Percentiles rank a stretch among this genome's conserved stretches.
Evolutionary conservation across 2,888 invertebrate genomes (phyloP).

Genomic region (Acanthosepion esculentum): DNA sequence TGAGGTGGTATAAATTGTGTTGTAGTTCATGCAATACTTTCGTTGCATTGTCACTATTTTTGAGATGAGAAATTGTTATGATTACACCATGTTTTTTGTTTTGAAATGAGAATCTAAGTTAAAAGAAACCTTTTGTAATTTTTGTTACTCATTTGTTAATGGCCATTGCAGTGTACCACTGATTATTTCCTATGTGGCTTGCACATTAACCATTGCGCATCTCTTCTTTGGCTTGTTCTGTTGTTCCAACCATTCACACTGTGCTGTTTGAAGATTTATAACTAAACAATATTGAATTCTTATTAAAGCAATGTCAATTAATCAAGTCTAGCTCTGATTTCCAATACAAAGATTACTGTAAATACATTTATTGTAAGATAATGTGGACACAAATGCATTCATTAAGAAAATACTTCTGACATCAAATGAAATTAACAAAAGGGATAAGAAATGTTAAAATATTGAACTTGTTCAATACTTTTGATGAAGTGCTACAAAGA

Average conservation of each 20-base stretch:
- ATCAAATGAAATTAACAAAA: not conserved
- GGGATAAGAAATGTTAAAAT: not conserved
- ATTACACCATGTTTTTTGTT: too few relatives aligned
- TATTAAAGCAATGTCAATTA: not conserved
- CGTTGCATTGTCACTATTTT: too few relatives aligned
- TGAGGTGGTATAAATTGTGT: too few relatives aligned
- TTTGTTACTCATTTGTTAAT: not conserved
- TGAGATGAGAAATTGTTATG: too few relatives aligned
- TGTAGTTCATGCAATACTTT: too few relatives aligned
- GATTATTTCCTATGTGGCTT: not conserved
- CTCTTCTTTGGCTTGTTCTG: not conserved
- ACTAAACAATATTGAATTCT: constrained; percentile 13
- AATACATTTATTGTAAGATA: not conserved
- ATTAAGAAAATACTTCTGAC: not conserved
- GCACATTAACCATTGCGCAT: not conserved
- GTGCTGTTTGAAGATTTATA: not conserved
- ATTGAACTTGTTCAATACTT: not conserved
- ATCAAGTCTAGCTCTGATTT: not conserved
- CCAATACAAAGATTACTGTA: not conserved
- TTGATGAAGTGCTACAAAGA: not conserved
- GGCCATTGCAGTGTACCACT: not conserved
- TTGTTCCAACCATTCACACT: not conserved
- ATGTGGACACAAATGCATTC: not conserved
- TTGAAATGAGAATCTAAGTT: not conserved
- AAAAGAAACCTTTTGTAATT: not conserved